Percentiles rank a stretch among this genome's conserved stretches.
Conservation (phyloP, 2,797 vertebrate genomes). For the Amblyraja radiata region DNA sequence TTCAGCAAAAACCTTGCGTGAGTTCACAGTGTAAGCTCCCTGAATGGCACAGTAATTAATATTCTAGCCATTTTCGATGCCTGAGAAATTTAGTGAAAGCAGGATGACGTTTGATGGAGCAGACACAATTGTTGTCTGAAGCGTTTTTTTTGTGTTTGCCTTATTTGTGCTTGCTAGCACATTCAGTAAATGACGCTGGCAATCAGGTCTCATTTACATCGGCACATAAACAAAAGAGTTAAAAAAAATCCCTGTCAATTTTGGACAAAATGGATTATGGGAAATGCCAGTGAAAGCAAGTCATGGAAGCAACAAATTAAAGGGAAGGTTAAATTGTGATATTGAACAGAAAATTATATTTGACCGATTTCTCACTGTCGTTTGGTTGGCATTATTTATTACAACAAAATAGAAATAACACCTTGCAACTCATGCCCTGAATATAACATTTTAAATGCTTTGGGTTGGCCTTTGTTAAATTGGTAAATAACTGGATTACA, state of each 20-base stretch:
- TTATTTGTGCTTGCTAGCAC: neutral
- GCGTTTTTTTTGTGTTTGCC: neutral
- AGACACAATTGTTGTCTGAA: slow-evolving; percentile 40
- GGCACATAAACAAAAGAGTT: neutral
- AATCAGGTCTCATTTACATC: slow-evolving; percentile 23
- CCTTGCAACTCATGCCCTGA: neutral
- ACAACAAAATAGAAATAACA: neutral
- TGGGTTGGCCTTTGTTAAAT: neutral
- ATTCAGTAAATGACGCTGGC: neutral
- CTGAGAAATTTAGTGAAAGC: slow-evolving; percentile 48
- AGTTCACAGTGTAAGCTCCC: slow-evolving; percentile 47
- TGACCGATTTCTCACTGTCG: neutral
- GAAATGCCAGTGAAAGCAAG: neutral
- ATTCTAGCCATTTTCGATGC: slow-evolving; percentile 47
- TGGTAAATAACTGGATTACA: neutral
- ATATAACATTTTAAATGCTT: neutral
- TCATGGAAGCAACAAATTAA: neutral
- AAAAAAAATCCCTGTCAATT: neutral
- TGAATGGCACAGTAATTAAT: slow-evolving; percentile 51
- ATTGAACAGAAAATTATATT: neutral
- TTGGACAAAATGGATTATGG: neutral
- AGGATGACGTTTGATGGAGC: slow-evolving; percentile 47
- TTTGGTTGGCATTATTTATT: neutral
- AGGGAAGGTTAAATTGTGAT: neutral
- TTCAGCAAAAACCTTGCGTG: slow-evolving; percentile 50